Base-by-base conservation (phyloP, 2,888 invertebrate species). In the Calameuta pallipes region DNA sequence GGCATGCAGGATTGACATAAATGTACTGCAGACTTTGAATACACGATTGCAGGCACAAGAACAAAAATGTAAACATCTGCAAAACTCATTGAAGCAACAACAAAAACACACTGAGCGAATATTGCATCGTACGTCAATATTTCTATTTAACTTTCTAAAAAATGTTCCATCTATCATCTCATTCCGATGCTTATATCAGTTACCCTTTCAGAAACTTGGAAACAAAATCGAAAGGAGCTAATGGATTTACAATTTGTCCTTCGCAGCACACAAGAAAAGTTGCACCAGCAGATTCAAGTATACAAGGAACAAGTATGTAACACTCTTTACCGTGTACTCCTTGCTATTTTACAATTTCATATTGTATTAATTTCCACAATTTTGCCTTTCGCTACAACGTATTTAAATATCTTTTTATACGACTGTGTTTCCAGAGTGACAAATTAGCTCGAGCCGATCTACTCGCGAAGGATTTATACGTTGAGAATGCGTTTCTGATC, bases 401-500 rank as follows among this genome's bases (percentile, higher is more conserved):
- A 77, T 30, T 30, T 12, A 13, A 75, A 13, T n/a, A 31, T 69
- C 34, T 75, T 73, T 35, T 33, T 68, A 23, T 23, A 2, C 23
- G 4, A 23, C 73, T 81, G 78, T 78, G 81, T 79, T 85, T 84
- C 34, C 93, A 95, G 92, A 92, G 93, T 77, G 95, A 96, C 87
- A 94, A 95, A 83, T 92, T 97, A 79, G 94, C 95, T 69, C 94
- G 94, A 87, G 95, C 96, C 30, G 97, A 97, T 91, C 90, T 95
- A 86, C 93, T 97, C 74, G 95, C 96, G 34, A 96, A 96, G 92
- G 97, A 97, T 88, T 93, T 97, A 81, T 97, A 95, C 92, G 94
- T 97, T 76, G 97, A 97, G 92, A 97, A 97, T 92, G 95, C 97
- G 77, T 95, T 96, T 90, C 93, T 97, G 79, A 93, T 94, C 79